Percentiles rank a stretch among this genome's conserved stretches.
These are phyloP conservation scores for Phalera bucephala DNA, from an alignment of 2,888 invertebrate genomes.

Conservation along the genomic window DNA sequence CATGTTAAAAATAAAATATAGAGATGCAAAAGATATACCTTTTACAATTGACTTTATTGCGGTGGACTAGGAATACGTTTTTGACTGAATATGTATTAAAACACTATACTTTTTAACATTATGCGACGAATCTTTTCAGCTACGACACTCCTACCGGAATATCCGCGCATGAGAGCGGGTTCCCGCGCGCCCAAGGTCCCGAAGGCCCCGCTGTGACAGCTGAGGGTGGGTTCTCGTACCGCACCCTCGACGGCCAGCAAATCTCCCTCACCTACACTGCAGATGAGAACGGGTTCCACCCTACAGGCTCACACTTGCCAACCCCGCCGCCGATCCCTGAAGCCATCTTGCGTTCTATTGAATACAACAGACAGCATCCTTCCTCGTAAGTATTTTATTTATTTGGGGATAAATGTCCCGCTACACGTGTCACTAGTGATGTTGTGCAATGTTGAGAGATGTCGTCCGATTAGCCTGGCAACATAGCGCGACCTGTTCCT, in stretches of 20 bases:
- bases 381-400: conserved; percentile 52
- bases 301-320: conserved; percentile 83
- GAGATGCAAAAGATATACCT: too few relatives aligned
- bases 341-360: conserved; percentile 78
- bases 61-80: too few relatives aligned
- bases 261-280: conserved; percentile 86
- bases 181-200: conserved; percentile 80
- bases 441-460: not conserved
- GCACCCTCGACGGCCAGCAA: conserved; percentile 85
- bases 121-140: conserved; percentile 55
- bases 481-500: too few relatives aligned
- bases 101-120: too few relatives aligned
- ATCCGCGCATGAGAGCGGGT: conserved; percentile 82
- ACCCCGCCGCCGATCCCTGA: conserved; percentile 84
- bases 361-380: conserved; percentile 63
- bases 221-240: conserved; percentile 86
- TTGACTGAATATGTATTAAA: too few relatives aligned
- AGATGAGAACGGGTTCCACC: conserved; percentile 88
- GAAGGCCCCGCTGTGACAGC: conserved; percentile 82
- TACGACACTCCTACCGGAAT: conserved; percentile 87
- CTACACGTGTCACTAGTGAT: too few relatives aligned
- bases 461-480: too few relatives aligned
- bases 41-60: too few relatives aligned
- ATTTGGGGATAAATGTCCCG: too few relatives aligned
- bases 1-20: too few relatives aligned